Evolutionary conservation across 2,888 invertebrate genomes (phyloP).

Genomic region (Drosophila borealis): DNA sequence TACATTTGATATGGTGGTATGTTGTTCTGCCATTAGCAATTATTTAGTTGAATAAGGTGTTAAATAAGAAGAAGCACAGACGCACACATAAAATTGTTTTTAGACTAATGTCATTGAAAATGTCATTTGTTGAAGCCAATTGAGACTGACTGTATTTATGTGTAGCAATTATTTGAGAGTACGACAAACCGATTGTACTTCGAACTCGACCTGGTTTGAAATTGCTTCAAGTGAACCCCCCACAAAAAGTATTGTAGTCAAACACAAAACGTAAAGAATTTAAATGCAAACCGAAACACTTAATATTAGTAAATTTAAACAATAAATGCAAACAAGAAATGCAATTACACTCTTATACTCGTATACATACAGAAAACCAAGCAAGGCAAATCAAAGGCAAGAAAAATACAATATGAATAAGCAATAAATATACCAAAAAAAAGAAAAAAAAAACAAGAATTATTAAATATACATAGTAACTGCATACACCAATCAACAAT

Average conservation of each 20-base stretch:
- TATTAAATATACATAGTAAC: conserved; percentile 58
- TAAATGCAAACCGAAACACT: conserved; percentile 48
- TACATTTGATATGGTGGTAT: conserved; percentile 1
- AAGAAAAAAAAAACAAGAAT: conserved; percentile 36
- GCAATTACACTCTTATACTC: conserved; percentile 49
- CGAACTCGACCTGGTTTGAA: conserved; percentile 56
- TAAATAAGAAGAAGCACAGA: conserved; percentile 28
- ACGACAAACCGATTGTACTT: conserved; percentile 22
- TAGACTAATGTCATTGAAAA: conserved; percentile 75
- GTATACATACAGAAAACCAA: conserved; percentile 29
- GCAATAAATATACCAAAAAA: conserved; percentile 58
- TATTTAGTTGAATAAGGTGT: conserved; percentile 28
- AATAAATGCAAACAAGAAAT: conserved; percentile 38
- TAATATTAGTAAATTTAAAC: conserved; percentile 64
- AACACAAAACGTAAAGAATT: conserved; percentile 50
- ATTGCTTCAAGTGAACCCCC: conserved; percentile 57
- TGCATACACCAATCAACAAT: conserved; percentile 65
- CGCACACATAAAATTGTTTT: conserved; percentile 73
- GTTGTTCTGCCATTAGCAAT: conserved; percentile 5
- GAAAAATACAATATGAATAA: conserved; percentile 44
- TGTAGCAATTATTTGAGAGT: conserved; percentile 62
- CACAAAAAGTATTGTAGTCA: conserved; percentile 45
- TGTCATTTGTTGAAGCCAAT: conserved; percentile 77
- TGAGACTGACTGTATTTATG: conserved; percentile 80
- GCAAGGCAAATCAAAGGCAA: conserved; percentile 26